These are phyloP conservation scores for Sinelater perroti DNA, from an alignment of 2,888 invertebrate genomes.

Conservation along the genomic window DNA sequence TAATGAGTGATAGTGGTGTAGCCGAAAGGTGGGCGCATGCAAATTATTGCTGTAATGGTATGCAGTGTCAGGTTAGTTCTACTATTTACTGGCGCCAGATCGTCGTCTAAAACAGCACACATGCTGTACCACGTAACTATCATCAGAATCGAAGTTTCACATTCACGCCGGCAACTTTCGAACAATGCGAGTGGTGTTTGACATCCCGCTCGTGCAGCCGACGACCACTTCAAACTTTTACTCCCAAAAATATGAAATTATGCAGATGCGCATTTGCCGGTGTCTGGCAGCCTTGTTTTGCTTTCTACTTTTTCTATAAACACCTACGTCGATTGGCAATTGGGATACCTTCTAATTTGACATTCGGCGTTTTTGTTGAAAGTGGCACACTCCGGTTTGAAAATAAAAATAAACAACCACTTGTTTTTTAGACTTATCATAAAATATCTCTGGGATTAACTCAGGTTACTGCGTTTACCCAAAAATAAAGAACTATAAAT, in stretches of 20 bases:
- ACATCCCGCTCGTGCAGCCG: too few relatives aligned
- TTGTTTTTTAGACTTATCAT: too few relatives aligned
- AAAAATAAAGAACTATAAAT: too few relatives aligned
- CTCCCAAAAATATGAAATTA: slow-evolving; percentile 8
- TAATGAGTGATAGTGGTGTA: slow-evolving; percentile 22
- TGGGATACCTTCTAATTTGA: slow-evolving; percentile 3
- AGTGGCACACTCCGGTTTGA: too few relatives aligned
- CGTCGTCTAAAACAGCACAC: slow-evolving; percentile 33
- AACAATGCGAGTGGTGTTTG: too few relatives aligned
- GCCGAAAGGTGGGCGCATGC: slow-evolving; percentile 37
- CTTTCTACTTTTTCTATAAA: slow-evolving; percentile 13
- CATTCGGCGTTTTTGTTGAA: background rate
- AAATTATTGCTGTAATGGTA: slow-evolving; percentile 37
- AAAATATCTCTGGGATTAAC: too few relatives aligned
- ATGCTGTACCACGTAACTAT: slow-evolving; percentile 24
- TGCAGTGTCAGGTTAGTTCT: slow-evolving; percentile 36
- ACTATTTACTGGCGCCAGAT: slow-evolving; percentile 36
- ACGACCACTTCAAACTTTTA: slow-evolving; percentile 11
- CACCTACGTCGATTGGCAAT: slow-evolving; percentile 10
- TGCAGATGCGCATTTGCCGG: slow-evolving; percentile 6
- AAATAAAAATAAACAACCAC: too few relatives aligned
- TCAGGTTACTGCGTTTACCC: too few relatives aligned
- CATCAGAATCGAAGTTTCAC: slow-evolving; percentile 11
- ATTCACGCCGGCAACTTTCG: too few relatives aligned
- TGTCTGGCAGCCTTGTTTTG: slow-evolving; percentile 7